A percentile compares a stretch with the other conserved stretches of the same genome.
Conservation (phyloP, 92 coral and sea anemone species). For the Parazoanthus atlanticus region DNA sequence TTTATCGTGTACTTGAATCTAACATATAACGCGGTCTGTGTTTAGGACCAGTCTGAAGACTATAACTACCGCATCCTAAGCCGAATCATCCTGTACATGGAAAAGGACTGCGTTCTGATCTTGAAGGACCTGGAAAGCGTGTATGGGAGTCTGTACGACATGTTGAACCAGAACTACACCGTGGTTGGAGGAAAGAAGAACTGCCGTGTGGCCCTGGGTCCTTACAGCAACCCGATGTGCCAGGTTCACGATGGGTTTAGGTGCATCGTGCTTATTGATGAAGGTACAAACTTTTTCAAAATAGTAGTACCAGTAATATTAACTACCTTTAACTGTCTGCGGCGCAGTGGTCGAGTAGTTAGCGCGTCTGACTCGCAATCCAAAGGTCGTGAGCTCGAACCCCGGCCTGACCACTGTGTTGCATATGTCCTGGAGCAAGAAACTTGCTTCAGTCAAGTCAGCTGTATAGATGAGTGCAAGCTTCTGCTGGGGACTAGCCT, state of each 20-base stretch:
- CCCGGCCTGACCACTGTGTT: no score
- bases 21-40: background rate
- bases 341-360: no score
- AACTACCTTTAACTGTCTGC: no score
- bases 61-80: constrained; percentile 54
- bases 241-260: constrained; percentile 56
- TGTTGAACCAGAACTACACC: constrained; percentile 57
- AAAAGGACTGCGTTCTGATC: constrained; percentile 51
- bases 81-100: constrained; percentile 56
- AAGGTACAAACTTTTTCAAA: constrained; percentile 10
- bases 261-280: constrained; percentile 55
- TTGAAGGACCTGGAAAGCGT: constrained; percentile 54
- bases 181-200: constrained; percentile 57
- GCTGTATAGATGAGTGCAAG: no score
- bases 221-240: constrained; percentile 59
- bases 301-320: no score
- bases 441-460: no score
- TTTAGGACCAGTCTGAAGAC: constrained; percentile 52
- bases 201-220: constrained; percentile 60
- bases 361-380: no score
- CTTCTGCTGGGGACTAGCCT: no score
- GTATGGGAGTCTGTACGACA: constrained; percentile 57
- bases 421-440: no score
- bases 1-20: no score
- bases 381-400: no score